Percentiles rank a stretch among this genome's conserved stretches.
phyloP scores from a whole-genome alignment of 2,797 vertebrate genomes.

The Morelia viridis region DNA sequence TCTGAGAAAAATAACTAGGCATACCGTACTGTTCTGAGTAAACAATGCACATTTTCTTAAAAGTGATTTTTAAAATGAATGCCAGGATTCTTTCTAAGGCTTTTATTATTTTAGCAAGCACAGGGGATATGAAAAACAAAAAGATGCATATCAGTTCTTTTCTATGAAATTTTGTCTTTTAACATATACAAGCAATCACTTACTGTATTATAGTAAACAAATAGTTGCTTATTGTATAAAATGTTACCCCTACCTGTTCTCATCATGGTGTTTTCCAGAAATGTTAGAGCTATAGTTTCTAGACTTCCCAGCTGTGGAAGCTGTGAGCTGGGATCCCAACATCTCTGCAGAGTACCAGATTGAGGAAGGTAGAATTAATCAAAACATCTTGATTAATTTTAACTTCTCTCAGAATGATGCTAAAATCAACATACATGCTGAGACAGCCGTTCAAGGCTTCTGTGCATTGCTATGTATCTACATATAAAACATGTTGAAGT shows the following conservation, averaged over 20 bases:
- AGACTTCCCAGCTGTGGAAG: neutral
- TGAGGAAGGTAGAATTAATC: neutral
- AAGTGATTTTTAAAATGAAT: neutral
- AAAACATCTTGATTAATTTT: neutral
- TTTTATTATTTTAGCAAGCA: slow-evolving; percentile 22
- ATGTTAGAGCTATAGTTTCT: neutral
- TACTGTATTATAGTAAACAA: slow-evolving; percentile 59
- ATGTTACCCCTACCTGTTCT: neutral
- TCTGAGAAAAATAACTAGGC: neutral
- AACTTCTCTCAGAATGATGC: neutral
- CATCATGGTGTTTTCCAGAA: neutral
- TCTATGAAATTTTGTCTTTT: slow-evolving; percentile 48
- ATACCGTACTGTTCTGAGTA: neutral
- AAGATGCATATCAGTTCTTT: neutral
- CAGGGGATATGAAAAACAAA: neutral
- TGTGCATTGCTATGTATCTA: neutral
- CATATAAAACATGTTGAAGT: neutral
- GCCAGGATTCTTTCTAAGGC: neutral
- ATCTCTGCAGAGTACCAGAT: neutral
- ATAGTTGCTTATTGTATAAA: slow-evolving; percentile 45
- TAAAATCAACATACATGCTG: neutral
- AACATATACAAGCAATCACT: slow-evolving; percentile 53
- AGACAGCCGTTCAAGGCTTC: neutral
- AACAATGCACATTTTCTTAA: neutral
- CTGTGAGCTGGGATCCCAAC: neutral